Conservation (phyloP, 2,888 invertebrate species). For the Seira musarum region DNA sequence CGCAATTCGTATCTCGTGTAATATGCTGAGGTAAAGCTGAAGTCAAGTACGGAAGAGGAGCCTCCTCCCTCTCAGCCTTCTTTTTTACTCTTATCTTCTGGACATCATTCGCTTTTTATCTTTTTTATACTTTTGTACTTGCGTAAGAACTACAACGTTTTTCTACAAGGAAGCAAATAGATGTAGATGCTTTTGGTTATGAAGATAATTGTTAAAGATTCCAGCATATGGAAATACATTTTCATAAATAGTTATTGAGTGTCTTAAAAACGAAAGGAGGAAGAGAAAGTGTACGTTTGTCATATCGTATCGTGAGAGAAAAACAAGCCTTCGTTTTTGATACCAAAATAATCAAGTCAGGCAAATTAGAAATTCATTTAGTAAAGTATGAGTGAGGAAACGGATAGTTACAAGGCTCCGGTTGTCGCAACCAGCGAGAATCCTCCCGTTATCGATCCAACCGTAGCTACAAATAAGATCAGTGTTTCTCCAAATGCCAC, state of each 20-base stretch:
- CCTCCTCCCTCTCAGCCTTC: background rate
- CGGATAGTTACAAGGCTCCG: slow-evolving; percentile 58
- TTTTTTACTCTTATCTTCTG: background rate
- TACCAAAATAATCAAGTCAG: too few species aligned
- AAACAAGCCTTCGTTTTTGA: too few species aligned
- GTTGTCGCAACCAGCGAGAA: slow-evolving; percentile 53
- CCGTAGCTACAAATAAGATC: slow-evolving; percentile 33
- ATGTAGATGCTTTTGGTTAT: too few species aligned
- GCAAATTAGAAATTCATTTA: background rate
- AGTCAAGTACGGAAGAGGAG: background rate
- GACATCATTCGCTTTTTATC: slow-evolving; percentile 34
- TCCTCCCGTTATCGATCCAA: slow-evolving; percentile 49
- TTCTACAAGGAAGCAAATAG: background rate
- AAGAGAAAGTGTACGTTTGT: too few species aligned
- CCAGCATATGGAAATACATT: too few species aligned
- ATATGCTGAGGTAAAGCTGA: background rate
- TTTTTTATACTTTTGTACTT: slow-evolving; percentile 60
- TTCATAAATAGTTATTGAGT: too few species aligned
- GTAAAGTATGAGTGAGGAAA: slow-evolving; percentile 57
- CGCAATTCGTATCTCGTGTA: background rate
- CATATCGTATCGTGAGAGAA: too few species aligned
- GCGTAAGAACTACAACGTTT: background rate
- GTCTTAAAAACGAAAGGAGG: too few species aligned
- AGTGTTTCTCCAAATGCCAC: slow-evolving; percentile 40
- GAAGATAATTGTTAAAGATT: too few species aligned